Evolutionary conservation across 1,140 invertebrate species (phyloP), one percentile per base, ranked within the genome.

Genomic region (Trichonephila inaurata): DNA sequence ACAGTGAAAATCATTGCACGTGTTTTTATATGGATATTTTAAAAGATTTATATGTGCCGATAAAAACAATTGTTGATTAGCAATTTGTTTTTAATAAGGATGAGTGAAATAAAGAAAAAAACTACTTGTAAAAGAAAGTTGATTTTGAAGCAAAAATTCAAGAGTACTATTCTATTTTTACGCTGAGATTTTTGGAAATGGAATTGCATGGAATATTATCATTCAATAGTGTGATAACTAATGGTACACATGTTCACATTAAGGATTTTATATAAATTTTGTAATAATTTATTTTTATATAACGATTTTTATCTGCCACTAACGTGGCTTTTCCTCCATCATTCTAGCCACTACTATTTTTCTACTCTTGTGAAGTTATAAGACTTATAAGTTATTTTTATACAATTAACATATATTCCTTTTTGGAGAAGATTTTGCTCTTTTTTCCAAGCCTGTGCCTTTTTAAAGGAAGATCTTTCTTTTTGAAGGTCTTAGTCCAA

Each of bases 251-350:
- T 51, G 51, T 51, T 51, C 51, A 51, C 4, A 40, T 16, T 40
- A 6, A 6, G 16, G 19, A 18, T 77, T 77, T 18, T 33, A 18
- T 4, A 40, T 33, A 33, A 19, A 18, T 62, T 77, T 77, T 77
- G 2, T 7, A 77, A 77, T 77, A 77, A 64, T 77, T 77, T 77
- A 77, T 77, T 77, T 77, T 77, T 77, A 4, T 77, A 77, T 18
- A 7, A 10, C 28, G 16, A 4, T 24, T 77, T 64, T 19, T 64
- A 64, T 64, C 16, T 19, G 28, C 72, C 72, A 18, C 33, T 77
- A 18, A 33, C 4, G 33, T 33, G 72, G 72, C 14, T 6, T 16
- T 77, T 64, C 33, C 28, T 40, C 72, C 18, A 4, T 19, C 18
- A 33, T 77, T 18, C 28, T 64, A 18, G 18, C 28, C 28, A 40